Base-by-base conservation (phyloP, 2,888 invertebrate species). In the Sipha maydis region DNA sequence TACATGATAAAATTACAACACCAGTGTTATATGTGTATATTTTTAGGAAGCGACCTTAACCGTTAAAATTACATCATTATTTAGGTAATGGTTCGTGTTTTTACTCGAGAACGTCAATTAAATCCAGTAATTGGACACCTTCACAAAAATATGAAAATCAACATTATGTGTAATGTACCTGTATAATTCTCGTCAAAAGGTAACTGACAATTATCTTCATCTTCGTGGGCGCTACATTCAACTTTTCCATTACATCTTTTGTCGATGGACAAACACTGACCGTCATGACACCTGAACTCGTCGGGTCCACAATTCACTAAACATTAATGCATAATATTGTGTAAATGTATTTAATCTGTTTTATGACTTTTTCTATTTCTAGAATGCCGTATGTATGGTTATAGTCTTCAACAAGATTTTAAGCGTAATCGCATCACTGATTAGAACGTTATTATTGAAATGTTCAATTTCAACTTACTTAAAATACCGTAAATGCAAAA, bases 251-350 rank as follows among this genome's bases (percentile, higher is more conserved):
- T 93, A 91, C 95, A 95, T 69, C 92, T 92, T 83, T 91, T 91
- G 89, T 91, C 92, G 75, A 90, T 91, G 71, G 93, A 93, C 90
- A 95, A 93, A 92, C 95, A 95, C 34, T 92, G 91, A 8, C 94
- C 94, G 92, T 93, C 94, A 89, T 92, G 92, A 91, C 96, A 96
- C 89, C 92, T 93, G 92, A 93, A 95, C 91, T 95, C 93, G 85
- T 92, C 92, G 3, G 92, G 73, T 1, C 91, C 91, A 91, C 95
- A 95, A 31, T 41, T 54, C 4, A 11, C 48, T 28, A 48, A 76
- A 77, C 77, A 48, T n/a, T 48, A 77, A 48, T 48, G 48, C 48
- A 14, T 48, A 48, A 48, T 48, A 14, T 14, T 48, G 14, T 48
- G 48, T 48, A 14, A 48, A 48, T 14, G 1, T 14, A 48, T 48